A percentile compares a stretch with the other conserved stretches of the same genome.
phyloP scores from a whole-genome alignment of 2,888 invertebrate species.

The Idaea biselata region DNA sequence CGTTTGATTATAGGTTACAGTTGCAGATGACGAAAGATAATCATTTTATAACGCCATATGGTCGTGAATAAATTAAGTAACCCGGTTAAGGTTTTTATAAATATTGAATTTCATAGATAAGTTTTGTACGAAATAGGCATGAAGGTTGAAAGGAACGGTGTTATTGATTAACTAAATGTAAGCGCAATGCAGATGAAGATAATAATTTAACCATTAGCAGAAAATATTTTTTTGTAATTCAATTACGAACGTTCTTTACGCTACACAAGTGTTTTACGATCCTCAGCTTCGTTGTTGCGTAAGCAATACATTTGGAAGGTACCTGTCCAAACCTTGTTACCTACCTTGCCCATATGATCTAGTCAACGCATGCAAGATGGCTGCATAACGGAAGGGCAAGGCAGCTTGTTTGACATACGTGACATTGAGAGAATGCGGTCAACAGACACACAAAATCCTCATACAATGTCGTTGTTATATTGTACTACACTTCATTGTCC shows the following conservation, averaged over 20 bases:
- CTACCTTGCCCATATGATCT: conserved; percentile 36
- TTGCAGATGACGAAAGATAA: conserved; percentile 5
- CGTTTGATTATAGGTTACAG: conserved; percentile 8
- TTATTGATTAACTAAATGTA: background rate
- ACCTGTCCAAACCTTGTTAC: conserved; percentile 9
- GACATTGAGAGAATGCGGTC: conserved; percentile 49
- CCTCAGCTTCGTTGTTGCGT: background rate
- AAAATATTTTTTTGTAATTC: background rate
- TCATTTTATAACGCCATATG: background rate
- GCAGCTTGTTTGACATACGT: conserved; percentile 32
- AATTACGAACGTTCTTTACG: background rate
- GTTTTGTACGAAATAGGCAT: background rate
- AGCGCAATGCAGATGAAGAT: background rate
- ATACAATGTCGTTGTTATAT: conserved; percentile 34
- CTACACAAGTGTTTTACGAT: too few relatives aligned
- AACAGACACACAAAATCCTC: conserved; percentile 38
- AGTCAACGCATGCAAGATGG: conserved; percentile 34
- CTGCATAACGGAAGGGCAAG: conserved; percentile 45
- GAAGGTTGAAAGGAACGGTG: background rate
- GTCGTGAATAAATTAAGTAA: background rate
- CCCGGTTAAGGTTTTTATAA: conserved; percentile 1
- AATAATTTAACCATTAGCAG: background rate
- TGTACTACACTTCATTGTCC: conserved; percentile 20
- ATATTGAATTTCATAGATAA: background rate
- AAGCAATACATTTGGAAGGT: background rate